Evolutionary conservation across 2,113 vertebrate genomes (phyloP), one percentile per base, ranked within the genome.

Genomic region (Brachypteracias leptosomus): DNA sequence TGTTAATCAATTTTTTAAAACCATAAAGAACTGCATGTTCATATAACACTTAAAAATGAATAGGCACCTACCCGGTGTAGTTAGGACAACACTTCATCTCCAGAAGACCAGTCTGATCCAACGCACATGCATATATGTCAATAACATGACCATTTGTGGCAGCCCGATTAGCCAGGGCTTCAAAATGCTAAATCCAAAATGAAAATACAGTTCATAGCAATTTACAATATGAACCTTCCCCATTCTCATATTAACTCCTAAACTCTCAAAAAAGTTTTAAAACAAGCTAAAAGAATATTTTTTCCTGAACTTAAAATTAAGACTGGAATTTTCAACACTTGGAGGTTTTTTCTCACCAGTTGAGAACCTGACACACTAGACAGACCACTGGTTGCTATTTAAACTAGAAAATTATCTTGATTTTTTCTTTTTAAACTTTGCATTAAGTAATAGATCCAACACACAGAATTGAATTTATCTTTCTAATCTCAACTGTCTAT

Each of bases 1-100:
- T 51, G 7, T 51, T 61, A 66, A 90, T 58, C 7, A 36, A 40
- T 19, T 63, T 26, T 33, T 17, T 7, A 63, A 22, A 66, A 44
- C 6, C 22, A 10, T 6, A 11, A 26, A 33, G 22, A 33, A 13
- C 13, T 47, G 38, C 21, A 55, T 22, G 18, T 74, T 85, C 21
- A 77, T 19, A 66, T 25, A 71, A 36, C 49, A 86, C 33, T 85
- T 44, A 58, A 73, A 93, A 93, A 67, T 19, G 38, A 65, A 63
- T 1, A 92, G 62, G 68, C 74, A 98, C 98, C 36, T 98, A 99
- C 99, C 99, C 99, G 5, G 99, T 99, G 94, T 99, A 97, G 97
- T 99, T 99, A 94, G 99, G 97, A 75, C 99, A 99, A 96, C 99
- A 99, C 73, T 99, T 99, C 99, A 99, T 99, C 97, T 99, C 99